phyloP scores from a whole-genome alignment of 92 coral and sea anemone genomes.

The Siderastrea radians region DNA sequence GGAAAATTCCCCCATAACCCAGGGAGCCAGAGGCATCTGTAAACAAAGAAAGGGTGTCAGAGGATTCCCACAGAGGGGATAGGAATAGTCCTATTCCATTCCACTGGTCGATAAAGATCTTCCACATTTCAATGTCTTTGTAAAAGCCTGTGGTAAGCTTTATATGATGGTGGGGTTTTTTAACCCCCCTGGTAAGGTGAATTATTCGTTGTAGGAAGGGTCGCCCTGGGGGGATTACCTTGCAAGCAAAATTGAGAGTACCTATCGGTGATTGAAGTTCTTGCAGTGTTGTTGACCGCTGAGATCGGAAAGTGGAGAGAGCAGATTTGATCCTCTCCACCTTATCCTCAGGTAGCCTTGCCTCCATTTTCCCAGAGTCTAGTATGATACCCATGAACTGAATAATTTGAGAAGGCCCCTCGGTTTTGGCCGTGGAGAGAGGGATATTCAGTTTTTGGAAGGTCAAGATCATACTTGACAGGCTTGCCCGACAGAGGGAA shows the following conservation, averaged over 20 bases:
- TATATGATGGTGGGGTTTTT: conserved; percentile 67
- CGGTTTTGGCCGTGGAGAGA: conserved; percentile 53
- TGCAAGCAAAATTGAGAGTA: conserved; percentile 68
- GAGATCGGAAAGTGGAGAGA: conserved; percentile 27
- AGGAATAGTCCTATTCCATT: conserved; percentile 61
- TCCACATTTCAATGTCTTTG: conserved; percentile 67
- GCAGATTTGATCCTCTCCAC: conserved; percentile 39
- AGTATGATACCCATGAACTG: conserved; percentile 67
- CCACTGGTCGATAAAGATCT: conserved; percentile 50
- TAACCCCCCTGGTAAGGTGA: conserved; percentile 54
- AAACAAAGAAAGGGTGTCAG: conserved; percentile 29
- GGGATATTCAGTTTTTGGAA: conserved; percentile 66
- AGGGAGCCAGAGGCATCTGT: too few relatives aligned
- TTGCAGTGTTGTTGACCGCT: conserved; percentile 49
- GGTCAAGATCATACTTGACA: conserved; percentile 62
- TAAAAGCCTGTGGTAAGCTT: conserved; percentile 54
- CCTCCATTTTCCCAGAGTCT: conserved; percentile 63
- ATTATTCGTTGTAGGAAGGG: conserved; percentile 68
- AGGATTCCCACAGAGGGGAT: conserved; percentile 31
- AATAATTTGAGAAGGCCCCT: conserved; percentile 58
- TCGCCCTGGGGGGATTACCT: conserved; percentile 64
- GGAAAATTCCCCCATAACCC: too few relatives aligned
- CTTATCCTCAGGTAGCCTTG: conserved; percentile 68
- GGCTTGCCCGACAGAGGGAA: conserved; percentile 35
- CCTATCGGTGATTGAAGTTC: conserved; percentile 68